phyloP scores from a whole-genome alignment of 1,140 invertebrate species.

The Heliothis virescens region DNA sequence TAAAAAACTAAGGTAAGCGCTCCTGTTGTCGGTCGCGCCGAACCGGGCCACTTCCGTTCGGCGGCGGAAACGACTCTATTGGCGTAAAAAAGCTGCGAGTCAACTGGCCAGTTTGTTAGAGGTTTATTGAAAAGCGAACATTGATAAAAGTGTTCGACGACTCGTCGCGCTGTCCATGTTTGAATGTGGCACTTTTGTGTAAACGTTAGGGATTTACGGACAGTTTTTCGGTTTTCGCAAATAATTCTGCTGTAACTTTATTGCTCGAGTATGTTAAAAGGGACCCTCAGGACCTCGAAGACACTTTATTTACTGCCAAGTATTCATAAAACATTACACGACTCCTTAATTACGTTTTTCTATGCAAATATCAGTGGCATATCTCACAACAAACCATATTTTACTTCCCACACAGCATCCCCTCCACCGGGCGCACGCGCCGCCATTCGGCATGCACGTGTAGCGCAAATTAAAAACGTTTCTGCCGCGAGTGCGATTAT shows the following conservation, averaged over 20 bases:
- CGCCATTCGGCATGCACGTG: constrained; percentile 75
- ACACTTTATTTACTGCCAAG: background rate
- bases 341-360: background rate
- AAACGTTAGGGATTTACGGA: constrained; percentile 50
- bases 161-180: constrained; percentile 47
- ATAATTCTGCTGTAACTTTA: constrained; percentile 6
- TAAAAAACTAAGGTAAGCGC: constrained; percentile 85
- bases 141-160: constrained; percentile 61
- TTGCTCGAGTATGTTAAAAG: background rate
- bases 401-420: constrained; percentile 32
- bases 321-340: background rate
- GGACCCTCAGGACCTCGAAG: background rate
- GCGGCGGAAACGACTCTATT: constrained; percentile 76
- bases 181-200: constrained; percentile 54
- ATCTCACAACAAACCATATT: constrained; percentile 42
- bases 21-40: constrained; percentile 74
- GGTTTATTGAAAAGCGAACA: constrained; percentile 65
- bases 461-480: constrained; percentile 79
- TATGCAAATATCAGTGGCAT: background rate
- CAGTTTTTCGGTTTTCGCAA: constrained; percentile 30
- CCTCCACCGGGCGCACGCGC: constrained; percentile 62
- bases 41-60: constrained; percentile 72
- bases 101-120: constrained; percentile 77
- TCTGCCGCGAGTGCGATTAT: constrained; percentile 61
- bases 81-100: constrained; percentile 80